These are phyloP conservation scores for Agrochola macilenta DNA, from an alignment of 2,888 invertebrate genomes.

Conservation along the genomic window DNA sequence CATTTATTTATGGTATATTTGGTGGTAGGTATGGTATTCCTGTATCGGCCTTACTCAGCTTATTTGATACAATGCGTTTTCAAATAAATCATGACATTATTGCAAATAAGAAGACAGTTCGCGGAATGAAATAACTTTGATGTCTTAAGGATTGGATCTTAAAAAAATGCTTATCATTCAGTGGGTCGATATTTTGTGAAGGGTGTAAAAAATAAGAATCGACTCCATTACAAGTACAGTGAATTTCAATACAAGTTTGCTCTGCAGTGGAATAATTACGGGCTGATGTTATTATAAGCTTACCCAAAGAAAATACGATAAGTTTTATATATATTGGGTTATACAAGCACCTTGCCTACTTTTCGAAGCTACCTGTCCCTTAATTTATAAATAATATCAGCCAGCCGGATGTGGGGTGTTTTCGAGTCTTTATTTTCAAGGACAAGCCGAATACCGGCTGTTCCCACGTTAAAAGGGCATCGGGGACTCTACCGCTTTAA, in stretches of 20 bases:
- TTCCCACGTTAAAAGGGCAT: constrained; percentile 79
- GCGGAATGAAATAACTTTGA: constrained; percentile 57
- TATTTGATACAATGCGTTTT: constrained; percentile 50
- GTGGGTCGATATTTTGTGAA: constrained; percentile 50
- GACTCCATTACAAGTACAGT: constrained; percentile 17
- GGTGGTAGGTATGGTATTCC: neutral
- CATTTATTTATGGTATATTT: neutral
- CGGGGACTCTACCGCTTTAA: constrained; percentile 65
- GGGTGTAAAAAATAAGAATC: constrained; percentile 38
- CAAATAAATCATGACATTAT: constrained; percentile 69
- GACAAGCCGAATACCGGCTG: constrained; percentile 76
- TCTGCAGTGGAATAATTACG: constrained; percentile 3
- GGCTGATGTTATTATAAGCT: constrained; percentile 5
- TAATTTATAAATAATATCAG: constrained; percentile 67
- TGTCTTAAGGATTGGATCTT: constrained; percentile 58
- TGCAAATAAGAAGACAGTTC: constrained; percentile 68
- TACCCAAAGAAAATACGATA: constrained; percentile 10
- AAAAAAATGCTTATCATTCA: constrained; percentile 69
- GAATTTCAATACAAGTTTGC: constrained; percentile 33
- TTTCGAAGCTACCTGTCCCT: constrained; percentile 29
- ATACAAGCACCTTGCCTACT: constrained; percentile 13
- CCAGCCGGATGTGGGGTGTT: constrained; percentile 80
- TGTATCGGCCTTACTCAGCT: constrained; percentile 51
- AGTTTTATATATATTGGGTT: neutral
- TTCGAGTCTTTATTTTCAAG: constrained; percentile 78